Evolutionary conservation across 1,140 invertebrate species (phyloP).

Genomic region (Ditylenchus dipsaci): DNA sequence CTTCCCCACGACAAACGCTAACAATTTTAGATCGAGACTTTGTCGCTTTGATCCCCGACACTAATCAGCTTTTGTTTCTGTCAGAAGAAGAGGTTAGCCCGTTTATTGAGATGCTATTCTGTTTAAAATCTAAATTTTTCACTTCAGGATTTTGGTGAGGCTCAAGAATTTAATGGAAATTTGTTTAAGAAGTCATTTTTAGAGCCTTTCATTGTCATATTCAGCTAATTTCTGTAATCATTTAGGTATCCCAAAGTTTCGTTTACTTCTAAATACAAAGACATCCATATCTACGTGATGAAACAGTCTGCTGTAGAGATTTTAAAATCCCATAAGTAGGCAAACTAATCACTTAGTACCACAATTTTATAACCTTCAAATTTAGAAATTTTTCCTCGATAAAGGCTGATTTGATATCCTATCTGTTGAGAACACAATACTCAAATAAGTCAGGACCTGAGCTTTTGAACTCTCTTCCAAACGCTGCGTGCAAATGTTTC

Average conservation of each 20-base stretch:
- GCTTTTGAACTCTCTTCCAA: constrained; percentile 1
- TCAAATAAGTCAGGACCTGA: constrained; percentile 2
- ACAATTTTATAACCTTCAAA: neutral
- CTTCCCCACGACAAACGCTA: neutral
- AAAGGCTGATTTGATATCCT: constrained; percentile 44
- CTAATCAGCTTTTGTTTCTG: constrained; percentile 34
- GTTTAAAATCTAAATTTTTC: too few species aligned
- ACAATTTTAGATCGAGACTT: constrained; percentile 39
- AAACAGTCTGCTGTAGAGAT: constrained; percentile 23
- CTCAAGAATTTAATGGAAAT: constrained; percentile 12
- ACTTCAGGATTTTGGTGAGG: constrained; percentile 30
- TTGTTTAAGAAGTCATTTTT: constrained; percentile 24
- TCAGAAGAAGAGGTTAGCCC: constrained; percentile 26
- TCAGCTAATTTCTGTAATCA: too few species aligned
- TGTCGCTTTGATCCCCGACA: constrained; percentile 23
- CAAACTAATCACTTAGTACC: neutral
- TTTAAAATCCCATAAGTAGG: constrained; percentile 29
- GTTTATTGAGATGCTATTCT: too few species aligned
- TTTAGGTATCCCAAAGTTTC: constrained; percentile 35
- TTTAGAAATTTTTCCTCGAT: constrained; percentile 32
- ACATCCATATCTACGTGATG: constrained; percentile 42
- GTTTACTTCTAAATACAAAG: constrained; percentile 36
- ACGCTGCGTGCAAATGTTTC: constrained; percentile 17
- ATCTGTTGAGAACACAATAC: constrained; percentile 27
- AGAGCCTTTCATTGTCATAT: neutral